These are phyloP conservation scores for Eilema sororculum DNA, from an alignment of 2,888 invertebrate species.

Conservation along the genomic window DNA sequence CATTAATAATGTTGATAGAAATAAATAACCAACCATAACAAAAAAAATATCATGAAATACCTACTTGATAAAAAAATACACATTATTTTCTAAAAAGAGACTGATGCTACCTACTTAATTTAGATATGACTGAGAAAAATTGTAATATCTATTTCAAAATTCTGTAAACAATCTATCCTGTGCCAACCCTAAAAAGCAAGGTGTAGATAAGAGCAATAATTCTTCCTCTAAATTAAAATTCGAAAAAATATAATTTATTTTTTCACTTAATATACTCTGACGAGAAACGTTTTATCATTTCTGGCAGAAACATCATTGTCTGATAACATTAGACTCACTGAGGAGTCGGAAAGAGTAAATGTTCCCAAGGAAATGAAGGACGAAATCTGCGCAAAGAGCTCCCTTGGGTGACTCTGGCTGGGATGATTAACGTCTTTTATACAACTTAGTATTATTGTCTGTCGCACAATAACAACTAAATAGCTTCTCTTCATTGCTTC, in stretches of 20 bases:
- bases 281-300: conserved; percentile 56
- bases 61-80: no score
- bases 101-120: background rate
- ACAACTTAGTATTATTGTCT: conserved; percentile 64
- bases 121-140: background rate
- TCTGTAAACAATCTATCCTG: background rate
- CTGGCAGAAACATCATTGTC: conserved; percentile 58
- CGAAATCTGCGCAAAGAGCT: conserved; percentile 62
- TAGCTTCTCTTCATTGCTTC: conserved; percentile 50
- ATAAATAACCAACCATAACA: no score
- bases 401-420: conserved; percentile 53
- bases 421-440: conserved; percentile 74
- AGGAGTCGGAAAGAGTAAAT: conserved; percentile 71
- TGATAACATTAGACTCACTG: conserved; percentile 69
- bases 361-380: conserved; percentile 74
- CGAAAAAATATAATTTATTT: conserved; percentile 42
- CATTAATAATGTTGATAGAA: no score
- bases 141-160: background rate
- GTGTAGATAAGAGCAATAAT: conserved; percentile 43
- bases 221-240: conserved; percentile 34
- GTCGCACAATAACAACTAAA: conserved; percentile 58
- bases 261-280: conserved; percentile 45
- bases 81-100: background rate
- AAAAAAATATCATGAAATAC: no score
- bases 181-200: conserved; percentile 24